phyloP scores from a whole-genome alignment of 1,140 invertebrate genomes.

The Euura saliciscinereae region DNA sequence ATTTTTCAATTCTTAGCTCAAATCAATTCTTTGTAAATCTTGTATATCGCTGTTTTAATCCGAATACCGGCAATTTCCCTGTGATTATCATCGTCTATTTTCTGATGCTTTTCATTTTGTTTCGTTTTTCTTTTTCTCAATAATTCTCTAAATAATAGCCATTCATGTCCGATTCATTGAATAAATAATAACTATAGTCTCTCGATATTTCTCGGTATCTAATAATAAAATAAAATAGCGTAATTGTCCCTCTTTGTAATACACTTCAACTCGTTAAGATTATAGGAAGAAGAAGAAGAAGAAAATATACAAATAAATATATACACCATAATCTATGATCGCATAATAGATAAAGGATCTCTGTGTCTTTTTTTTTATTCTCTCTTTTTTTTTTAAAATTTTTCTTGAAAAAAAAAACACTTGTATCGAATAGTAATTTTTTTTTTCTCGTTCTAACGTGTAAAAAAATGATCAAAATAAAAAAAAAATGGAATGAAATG shows the following conservation, averaged over 20 bases:
- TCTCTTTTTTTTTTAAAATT: background rate
- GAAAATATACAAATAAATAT: constrained; percentile 12
- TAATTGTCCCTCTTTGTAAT: constrained; percentile 58
- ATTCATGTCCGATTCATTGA: constrained; percentile 5
- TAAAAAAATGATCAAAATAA: too few relatives aligned
- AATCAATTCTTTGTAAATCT: too few relatives aligned
- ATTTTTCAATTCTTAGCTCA: too few relatives aligned
- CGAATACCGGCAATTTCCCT: background rate
- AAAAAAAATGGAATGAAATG: too few relatives aligned
- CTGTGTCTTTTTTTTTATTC: background rate
- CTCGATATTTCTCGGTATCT: constrained; percentile 46
- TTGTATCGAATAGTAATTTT: background rate
- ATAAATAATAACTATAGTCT: constrained; percentile 32
- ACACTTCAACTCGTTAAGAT: constrained; percentile 45
- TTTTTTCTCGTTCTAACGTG: background rate
- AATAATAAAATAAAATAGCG: constrained; percentile 45
- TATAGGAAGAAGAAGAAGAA: constrained; percentile 18
- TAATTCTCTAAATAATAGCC: background rate
- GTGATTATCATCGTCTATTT: background rate
- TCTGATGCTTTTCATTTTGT: background rate
- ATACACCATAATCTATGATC: constrained; percentile 3
- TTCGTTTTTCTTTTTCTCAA: too few relatives aligned
- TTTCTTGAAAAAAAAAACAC: background rate
- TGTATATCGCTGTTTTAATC: background rate
- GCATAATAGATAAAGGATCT: constrained; percentile 6